Percentiles rank a stretch among this genome's conserved stretches.
Conservation (phyloP, 2,888 invertebrate genomes). For the Ommatoiulus sabulosus region DNA sequence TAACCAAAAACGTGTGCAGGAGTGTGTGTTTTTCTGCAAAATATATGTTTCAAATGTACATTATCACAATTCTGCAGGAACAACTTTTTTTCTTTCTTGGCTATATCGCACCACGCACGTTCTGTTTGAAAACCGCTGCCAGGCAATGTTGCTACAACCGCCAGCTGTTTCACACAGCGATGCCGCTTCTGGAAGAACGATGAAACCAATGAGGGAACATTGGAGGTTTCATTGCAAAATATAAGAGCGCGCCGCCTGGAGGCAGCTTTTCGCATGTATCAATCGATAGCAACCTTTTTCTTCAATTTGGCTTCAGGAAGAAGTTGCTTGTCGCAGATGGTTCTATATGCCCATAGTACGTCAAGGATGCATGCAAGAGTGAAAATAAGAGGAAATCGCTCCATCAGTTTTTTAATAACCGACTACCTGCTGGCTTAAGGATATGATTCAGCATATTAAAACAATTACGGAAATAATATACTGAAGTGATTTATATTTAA, state of each 20-base stretch:
- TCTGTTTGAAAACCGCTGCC: background rate
- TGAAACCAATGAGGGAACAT: background rate
- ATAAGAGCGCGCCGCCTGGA: background rate
- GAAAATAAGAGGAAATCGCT: no score
- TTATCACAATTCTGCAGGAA: background rate
- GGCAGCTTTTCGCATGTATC: background rate
- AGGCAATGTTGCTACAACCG: no score
- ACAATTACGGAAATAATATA: no score
- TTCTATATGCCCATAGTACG: no score
- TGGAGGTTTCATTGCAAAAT: background rate
- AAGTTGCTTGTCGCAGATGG: background rate
- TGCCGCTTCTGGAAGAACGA: background rate
- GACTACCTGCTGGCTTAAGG: no score
- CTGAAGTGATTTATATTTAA: no score
- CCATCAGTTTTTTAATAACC: no score
- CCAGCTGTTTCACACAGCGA: background rate
- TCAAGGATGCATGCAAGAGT: no score
- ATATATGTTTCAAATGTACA: background rate
- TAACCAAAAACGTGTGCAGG: background rate
- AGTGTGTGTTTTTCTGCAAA: no score
- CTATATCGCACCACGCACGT: background rate
- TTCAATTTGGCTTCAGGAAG: background rate
- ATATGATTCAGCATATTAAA: no score
- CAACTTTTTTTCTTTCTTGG: background rate
- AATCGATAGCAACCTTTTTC: background rate